These are phyloP conservation scores for Diplazon laetatorius DNA, from an alignment of 2,888 invertebrate species.

Conservation along the genomic window DNA sequence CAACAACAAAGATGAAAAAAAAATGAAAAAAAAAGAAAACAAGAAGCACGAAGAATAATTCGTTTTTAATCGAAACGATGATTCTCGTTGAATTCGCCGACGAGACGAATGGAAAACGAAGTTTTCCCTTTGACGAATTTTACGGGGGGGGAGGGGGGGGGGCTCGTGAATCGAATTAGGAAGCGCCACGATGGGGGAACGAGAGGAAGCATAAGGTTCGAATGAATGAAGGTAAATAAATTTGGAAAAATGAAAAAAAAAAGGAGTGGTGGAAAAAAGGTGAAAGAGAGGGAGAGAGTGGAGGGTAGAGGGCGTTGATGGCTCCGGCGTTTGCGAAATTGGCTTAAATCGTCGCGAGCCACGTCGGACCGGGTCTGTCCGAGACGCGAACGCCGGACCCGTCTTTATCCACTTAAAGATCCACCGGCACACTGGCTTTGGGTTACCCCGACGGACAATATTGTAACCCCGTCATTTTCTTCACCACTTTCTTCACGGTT, in stretches of 20 bases:
- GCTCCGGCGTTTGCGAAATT: conserved; percentile 69
- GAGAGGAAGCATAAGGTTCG: conserved; percentile 59
- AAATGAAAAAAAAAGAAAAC: not conserved
- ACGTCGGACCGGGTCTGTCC: conserved; percentile 60
- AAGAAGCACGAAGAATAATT: not conserved
- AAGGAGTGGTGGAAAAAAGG: not conserved
- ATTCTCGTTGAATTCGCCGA: not conserved
- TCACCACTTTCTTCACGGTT: conserved; percentile 25
- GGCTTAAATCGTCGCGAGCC: conserved; percentile 71
- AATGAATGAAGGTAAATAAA: conserved; percentile 47
- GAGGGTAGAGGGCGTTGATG: conserved; percentile 52
- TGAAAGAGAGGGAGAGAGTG: conserved; percentile 40
- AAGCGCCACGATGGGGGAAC: conserved; percentile 53
- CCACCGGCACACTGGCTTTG: conserved; percentile 45
- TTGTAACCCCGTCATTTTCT: conserved; percentile 13
- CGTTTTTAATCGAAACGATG: conserved; percentile 18
- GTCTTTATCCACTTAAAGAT: conserved; percentile 73
- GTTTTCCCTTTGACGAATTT: conserved; percentile 40
- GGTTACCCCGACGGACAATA: conserved; percentile 44
- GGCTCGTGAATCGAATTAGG: conserved; percentile 50
- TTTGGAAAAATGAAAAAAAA: conserved; percentile 28
- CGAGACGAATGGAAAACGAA: not conserved
- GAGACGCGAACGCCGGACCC: conserved; percentile 59
- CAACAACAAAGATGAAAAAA: not conserved
- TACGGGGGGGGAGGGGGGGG: conserved; percentile 5